Conservation (phyloP, 2,113 vertebrate species). For the Heterotis niloticus region DNA sequence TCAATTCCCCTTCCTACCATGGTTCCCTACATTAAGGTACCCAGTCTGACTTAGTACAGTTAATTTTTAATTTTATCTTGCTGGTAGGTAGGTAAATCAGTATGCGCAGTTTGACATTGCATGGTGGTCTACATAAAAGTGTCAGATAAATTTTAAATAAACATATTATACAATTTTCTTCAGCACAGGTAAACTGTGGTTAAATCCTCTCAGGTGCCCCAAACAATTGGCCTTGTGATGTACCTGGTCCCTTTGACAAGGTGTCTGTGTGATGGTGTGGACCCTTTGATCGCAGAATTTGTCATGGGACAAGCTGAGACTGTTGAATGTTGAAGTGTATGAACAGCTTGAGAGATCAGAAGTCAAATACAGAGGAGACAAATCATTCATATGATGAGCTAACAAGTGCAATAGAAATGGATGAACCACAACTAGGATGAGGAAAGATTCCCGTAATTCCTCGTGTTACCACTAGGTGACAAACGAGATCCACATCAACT, state of each 20-base stretch:
- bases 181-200: background rate
- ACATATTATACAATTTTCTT: too few species aligned
- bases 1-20: too few species aligned
- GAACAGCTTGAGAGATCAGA: background rate
- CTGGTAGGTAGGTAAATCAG: too few species aligned
- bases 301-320: constrained; percentile 86
- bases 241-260: constrained; percentile 52
- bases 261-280: constrained; percentile 83
- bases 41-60: too few species aligned
- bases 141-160: too few species aligned
- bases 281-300: constrained; percentile 87
- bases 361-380: background rate
- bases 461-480: constrained; percentile 18
- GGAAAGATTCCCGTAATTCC: background rate
- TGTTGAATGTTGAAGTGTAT: constrained; percentile 74
- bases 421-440: too few species aligned
- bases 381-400: background rate
- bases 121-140: too few species aligned
- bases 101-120: too few species aligned
- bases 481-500: constrained; percentile 3
- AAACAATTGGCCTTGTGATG: background rate
- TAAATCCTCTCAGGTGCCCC: background rate
- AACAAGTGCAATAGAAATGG: background rate
- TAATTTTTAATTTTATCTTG: too few species aligned
- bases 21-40: too few species aligned